Percentiles rank a stretch among this genome's conserved stretches.
phyloP scores from a whole-genome alignment of 2,113 vertebrate species.

The Ceyx melanurus region DNA sequence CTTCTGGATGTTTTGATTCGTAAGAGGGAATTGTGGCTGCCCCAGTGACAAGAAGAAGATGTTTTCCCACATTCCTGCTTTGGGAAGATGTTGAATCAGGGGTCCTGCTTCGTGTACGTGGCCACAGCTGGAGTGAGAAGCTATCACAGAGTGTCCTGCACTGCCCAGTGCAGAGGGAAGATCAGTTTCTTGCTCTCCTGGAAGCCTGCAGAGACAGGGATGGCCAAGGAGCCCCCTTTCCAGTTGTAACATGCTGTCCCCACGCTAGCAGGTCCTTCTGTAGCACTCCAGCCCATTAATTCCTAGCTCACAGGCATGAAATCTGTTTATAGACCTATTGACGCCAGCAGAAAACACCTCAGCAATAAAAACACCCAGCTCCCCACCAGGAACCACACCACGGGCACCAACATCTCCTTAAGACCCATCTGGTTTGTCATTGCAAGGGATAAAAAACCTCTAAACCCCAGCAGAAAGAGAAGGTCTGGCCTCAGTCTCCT shows the following conservation, averaged over 20 bases:
- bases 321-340: not conserved
- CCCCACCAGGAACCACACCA: not conserved
- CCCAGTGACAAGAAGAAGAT: not conserved
- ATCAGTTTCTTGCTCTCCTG: not conserved
- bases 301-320: not conserved
- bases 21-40: not conserved
- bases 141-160: rapidly evolving
- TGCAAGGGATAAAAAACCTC: not conserved
- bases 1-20: not conserved
- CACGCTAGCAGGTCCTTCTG: not conserved
- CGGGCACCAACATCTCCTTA: rapidly evolving
- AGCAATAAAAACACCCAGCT: not conserved
- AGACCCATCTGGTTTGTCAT: not conserved
- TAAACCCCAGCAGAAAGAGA: not conserved
- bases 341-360: rapidly evolving
- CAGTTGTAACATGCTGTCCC: not conserved
- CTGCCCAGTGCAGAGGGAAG: not conserved
- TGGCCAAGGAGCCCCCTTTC: not conserved
- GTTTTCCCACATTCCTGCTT: not conserved
- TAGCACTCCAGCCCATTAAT: not conserved
- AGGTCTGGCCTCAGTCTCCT: not conserved
- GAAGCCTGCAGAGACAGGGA: not conserved
- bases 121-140: not conserved
- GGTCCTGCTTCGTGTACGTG: rapidly evolving
- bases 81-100: not conserved